These are phyloP conservation scores for Trematomus bernacchii DNA, from an alignment of 2,797 vertebrate genomes.

Conservation along the genomic window DNA sequence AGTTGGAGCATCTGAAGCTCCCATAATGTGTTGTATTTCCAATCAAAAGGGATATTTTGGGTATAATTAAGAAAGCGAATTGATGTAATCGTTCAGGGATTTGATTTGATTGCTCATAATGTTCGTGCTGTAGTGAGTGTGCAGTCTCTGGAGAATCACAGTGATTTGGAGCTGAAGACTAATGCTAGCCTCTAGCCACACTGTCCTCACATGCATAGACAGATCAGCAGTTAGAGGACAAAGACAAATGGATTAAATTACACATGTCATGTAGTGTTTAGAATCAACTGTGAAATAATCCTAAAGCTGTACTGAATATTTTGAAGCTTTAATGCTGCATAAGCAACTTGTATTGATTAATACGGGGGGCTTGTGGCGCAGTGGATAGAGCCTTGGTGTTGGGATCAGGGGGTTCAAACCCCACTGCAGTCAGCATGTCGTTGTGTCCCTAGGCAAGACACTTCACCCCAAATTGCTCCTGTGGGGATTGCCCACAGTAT, in stretches of 20 bases:
- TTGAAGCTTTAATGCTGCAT: too few species aligned
- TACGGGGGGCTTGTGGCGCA: too few species aligned
- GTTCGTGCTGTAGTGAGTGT: not conserved
- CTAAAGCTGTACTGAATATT: too few species aligned
- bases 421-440: too few species aligned
- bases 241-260: not conserved
- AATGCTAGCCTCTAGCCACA: not conserved
- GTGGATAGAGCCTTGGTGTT: too few species aligned
- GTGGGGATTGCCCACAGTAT: too few species aligned
- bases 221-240: constrained; percentile 3
- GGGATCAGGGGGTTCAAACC: too few species aligned
- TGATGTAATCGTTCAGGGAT: constrained; percentile 13
- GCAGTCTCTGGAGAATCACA: constrained; percentile 9
- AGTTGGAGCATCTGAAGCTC: not conserved
- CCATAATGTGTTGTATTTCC: not conserved
- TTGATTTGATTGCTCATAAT: not conserved
- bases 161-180: constrained; percentile 2
- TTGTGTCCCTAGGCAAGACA: too few species aligned
- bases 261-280: not conserved
- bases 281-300: not conserved
- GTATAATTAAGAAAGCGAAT: constrained; percentile 4
- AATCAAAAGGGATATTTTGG: constrained; percentile 11
- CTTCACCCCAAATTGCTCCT: too few species aligned
- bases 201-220: constrained; percentile 3
- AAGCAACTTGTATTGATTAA: too few species aligned